Conservation (phyloP, 2,888 invertebrate species). For the Desoria tigrina region DNA sequence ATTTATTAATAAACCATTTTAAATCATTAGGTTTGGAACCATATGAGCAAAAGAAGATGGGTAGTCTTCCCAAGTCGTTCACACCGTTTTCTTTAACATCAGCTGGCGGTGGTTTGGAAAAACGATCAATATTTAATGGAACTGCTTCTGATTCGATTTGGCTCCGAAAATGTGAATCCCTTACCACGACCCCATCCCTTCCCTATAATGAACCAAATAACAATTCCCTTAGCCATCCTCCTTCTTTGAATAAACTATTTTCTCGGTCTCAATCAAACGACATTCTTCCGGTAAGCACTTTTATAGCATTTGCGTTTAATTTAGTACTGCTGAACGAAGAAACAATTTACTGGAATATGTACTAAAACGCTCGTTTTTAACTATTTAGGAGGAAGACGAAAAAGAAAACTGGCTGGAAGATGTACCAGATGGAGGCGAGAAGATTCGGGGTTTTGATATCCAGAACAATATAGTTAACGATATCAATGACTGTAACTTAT, state of each 20-base stretch:
- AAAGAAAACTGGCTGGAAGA: conserved; percentile 46
- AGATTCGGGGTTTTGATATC: neutral
- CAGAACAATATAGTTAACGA: neutral
- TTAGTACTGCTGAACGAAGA: too few relatives aligned
- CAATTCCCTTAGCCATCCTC: conserved; percentile 37
- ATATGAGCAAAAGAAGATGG: conserved; percentile 46
- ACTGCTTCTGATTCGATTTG: conserved; percentile 44
- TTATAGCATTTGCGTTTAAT: too few relatives aligned
- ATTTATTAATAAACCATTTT: neutral
- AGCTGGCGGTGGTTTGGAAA: conserved; percentile 38
- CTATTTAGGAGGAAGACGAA: conserved; percentile 45
- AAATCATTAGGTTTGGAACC: conserved; percentile 36
- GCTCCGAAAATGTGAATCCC: conserved; percentile 49
- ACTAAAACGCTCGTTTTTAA: too few relatives aligned
- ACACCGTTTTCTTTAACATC: conserved; percentile 42
- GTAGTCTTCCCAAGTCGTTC: conserved; percentile 49
- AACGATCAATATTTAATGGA: conserved; percentile 15
- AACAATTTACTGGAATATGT: too few relatives aligned
- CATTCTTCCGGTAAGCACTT: conserved; percentile 38
- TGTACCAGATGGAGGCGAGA: conserved; percentile 12
- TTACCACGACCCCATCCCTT: conserved; percentile 44
- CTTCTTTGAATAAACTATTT: conserved; percentile 38
- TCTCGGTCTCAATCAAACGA: conserved; percentile 41
- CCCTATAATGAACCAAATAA: conserved; percentile 39
- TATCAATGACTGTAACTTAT: neutral